These are phyloP conservation scores for Thunnus maccoyii DNA, from an alignment of 2,113 vertebrate species.

Conservation along the genomic window DNA sequence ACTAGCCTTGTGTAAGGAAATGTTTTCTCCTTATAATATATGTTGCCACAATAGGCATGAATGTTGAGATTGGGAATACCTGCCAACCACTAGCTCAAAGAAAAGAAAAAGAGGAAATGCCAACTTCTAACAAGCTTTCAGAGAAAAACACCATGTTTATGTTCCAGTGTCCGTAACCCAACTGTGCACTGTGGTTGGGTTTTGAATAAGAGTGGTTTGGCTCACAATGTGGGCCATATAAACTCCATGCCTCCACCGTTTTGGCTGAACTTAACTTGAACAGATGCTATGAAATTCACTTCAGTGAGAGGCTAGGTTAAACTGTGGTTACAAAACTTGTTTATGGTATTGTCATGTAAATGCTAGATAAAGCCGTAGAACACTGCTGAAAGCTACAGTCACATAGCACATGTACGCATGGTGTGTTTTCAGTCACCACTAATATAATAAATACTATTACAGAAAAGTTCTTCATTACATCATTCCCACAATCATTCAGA, in stretches of 20 bases:
- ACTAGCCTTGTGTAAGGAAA: slow-evolving; percentile 7
- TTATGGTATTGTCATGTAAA: slow-evolving; percentile 58
- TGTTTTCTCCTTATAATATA: neutral
- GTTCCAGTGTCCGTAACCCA: slow-evolving; percentile 65
- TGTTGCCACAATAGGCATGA: slow-evolving; percentile 31
- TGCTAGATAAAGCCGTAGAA: slow-evolving; percentile 36
- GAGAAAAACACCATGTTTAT: slow-evolving; percentile 67
- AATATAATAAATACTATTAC: neutral
- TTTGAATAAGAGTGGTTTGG: slow-evolving; percentile 77
- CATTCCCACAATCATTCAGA: no score
- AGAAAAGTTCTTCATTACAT: neutral
- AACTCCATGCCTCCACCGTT: slow-evolving; percentile 57
- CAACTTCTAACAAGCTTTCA: slow-evolving; percentile 60
- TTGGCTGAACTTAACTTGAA: slow-evolving; percentile 62
- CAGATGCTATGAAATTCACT: slow-evolving; percentile 60
- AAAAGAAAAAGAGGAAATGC: slow-evolving; percentile 45
- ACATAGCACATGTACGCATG: neutral
- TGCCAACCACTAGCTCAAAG: slow-evolving; percentile 61
- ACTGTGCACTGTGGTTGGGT: slow-evolving; percentile 72
- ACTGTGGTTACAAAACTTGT: slow-evolving; percentile 49
- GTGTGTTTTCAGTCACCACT: neutral
- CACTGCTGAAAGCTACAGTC: slow-evolving; percentile 1
- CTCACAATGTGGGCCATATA: slow-evolving; percentile 50
- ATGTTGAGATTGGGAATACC: slow-evolving; percentile 50
- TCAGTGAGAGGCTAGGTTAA: slow-evolving; percentile 35